Conservation (phyloP, 2,888 invertebrate genomes). For the Cyclophora albipunctata region DNA sequence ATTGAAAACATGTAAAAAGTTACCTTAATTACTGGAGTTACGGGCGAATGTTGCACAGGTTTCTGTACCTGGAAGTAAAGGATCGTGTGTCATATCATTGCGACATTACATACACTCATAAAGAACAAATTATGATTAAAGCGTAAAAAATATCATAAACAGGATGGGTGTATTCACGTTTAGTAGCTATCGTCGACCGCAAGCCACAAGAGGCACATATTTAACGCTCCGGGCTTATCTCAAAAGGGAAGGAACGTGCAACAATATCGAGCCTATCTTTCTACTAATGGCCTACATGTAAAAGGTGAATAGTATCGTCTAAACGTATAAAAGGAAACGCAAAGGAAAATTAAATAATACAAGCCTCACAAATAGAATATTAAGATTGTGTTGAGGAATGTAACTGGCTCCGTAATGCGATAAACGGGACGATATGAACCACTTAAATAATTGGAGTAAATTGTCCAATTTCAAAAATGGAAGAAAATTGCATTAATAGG, state of each 20-base stretch:
- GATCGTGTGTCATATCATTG: slow-evolving; percentile 17
- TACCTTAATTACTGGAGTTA: too few relatives aligned
- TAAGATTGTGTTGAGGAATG: too few relatives aligned
- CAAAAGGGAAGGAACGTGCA: slow-evolving; percentile 43
- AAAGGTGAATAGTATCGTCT: slow-evolving; percentile 63
- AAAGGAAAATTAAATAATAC: slow-evolving; percentile 21
- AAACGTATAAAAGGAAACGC: slow-evolving; percentile 33
- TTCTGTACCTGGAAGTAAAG: slow-evolving; percentile 27
- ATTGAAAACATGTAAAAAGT: too few relatives aligned
- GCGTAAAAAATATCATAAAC: slow-evolving; percentile 31
- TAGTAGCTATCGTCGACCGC: slow-evolving; percentile 40
- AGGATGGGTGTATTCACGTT: slow-evolving; percentile 30
- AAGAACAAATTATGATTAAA: slow-evolving; percentile 24
- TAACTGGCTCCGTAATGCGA: too few relatives aligned
- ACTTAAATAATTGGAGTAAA: too few relatives aligned
- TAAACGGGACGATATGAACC: too few relatives aligned
- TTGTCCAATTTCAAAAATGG: slow-evolving; percentile 1
- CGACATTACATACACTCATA: slow-evolving; percentile 13
- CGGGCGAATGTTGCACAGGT: too few relatives aligned
- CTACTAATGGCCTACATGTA: slow-evolving; percentile 66
- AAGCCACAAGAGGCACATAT: slow-evolving; percentile 54
- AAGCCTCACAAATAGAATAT: too few relatives aligned
- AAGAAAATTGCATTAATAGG: slow-evolving; percentile 19
- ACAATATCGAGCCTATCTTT: slow-evolving; percentile 63
- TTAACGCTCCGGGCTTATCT: slow-evolving; percentile 61